Percentiles rank a stretch among this genome's conserved stretches.
These are phyloP conservation scores for Monodelphis domestica DNA, from an alignment of 2,797 vertebrate genomes.

Conservation along the genomic window DNA sequence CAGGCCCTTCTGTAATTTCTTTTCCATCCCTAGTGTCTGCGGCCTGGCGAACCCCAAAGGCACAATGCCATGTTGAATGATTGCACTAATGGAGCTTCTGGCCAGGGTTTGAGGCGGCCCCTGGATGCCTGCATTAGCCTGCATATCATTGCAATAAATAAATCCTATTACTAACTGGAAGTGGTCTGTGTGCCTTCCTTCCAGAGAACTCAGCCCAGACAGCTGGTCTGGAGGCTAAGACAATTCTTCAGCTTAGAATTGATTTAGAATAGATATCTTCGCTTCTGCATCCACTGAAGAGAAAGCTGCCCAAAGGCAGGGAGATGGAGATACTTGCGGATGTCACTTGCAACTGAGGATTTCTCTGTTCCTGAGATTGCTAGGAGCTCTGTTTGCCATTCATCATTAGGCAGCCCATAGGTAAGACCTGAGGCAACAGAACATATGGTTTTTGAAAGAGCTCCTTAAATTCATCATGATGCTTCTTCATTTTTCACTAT, in stretches of 20 bases:
- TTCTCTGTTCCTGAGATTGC: conserved; percentile 11
- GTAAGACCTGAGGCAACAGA: conserved; percentile 16
- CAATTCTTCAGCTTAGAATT: conserved; percentile 20
- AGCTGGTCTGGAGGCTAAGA: neutral
- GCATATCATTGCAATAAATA: neutral
- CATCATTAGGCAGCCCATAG: conserved; percentile 32
- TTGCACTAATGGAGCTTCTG: neutral
- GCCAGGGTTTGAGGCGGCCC: neutral
- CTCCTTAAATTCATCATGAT: conserved; percentile 10
- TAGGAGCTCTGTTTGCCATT: neutral
- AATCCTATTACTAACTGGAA: neutral
- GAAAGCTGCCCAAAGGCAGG: conserved; percentile 19
- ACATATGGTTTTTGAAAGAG: conserved; percentile 19
- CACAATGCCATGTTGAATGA: neutral
- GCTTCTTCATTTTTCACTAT: neutral
- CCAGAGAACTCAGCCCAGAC: neutral
- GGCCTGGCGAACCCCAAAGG: neutral
- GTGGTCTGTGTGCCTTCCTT: neutral
- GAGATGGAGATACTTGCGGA: conserved; percentile 21
- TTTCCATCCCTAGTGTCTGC: neutral
- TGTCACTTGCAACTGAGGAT: conserved; percentile 20
- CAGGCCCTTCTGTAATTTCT: neutral
- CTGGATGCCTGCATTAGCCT: neutral
- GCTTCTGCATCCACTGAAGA: conserved; percentile 47
- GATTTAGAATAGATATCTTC: conserved; percentile 28